phyloP scores from a whole-genome alignment of 37 sponge, comb jelly and placozoan species.

The Bolinopsis microptera region DNA sequence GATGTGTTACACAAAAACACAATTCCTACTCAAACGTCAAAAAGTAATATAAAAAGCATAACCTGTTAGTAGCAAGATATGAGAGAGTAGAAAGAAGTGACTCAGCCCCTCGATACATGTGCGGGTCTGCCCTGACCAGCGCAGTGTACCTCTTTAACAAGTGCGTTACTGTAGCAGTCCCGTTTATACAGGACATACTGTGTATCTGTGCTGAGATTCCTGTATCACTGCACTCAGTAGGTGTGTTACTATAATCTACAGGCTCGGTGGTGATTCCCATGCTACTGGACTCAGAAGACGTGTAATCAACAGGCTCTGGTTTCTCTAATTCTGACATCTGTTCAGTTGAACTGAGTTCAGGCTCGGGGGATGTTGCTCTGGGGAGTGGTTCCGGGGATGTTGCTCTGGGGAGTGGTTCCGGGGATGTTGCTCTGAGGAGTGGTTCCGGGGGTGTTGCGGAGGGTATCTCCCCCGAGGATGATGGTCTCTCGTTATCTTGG shows the following conservation, averaged over 20 bases:
- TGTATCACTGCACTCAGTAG: not conserved
- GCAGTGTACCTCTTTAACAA: not conserved
- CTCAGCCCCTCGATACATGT: not conserved
- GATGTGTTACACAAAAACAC: too few species aligned
- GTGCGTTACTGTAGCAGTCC: not conserved
- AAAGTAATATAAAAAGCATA: not conserved
- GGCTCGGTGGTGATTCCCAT: too few species aligned
- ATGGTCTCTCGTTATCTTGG: too few species aligned
- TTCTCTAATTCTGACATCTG: too few species aligned
- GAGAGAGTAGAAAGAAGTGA: slow-evolving; percentile 3
- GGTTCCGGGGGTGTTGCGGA: not conserved
- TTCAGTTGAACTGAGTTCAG: not conserved
- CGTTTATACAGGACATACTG: not conserved
- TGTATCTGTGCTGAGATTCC: not conserved
- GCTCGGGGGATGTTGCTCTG: not conserved
- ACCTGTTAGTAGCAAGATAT: slow-evolving; percentile 21
- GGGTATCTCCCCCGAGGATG: too few species aligned
- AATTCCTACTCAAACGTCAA: too few species aligned
- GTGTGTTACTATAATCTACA: too few species aligned
- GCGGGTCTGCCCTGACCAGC: not conserved
- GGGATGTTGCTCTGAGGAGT: not conserved
- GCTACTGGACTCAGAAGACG: too few species aligned
- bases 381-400: not conserved
- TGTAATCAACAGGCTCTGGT: too few species aligned
- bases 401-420: not conserved